Evolutionary conservation across 2,797 vertebrate species (phyloP).

Genomic region (Neopelma chrysocephalum): DNA sequence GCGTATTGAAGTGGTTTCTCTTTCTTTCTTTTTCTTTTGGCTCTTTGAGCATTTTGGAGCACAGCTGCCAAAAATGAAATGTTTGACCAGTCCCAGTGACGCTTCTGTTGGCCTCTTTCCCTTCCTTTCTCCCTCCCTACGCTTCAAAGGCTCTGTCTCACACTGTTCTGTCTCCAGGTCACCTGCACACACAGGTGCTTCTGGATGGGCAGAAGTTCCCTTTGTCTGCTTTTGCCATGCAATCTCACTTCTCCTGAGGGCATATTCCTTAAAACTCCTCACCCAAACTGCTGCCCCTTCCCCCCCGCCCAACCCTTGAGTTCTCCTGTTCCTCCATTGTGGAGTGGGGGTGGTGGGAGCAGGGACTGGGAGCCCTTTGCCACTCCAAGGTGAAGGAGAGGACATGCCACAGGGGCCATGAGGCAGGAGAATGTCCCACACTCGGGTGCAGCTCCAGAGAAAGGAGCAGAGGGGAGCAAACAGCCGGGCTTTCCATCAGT

Average conservation of each 20-base stretch:
- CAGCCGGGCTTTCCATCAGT: fast-evolving
- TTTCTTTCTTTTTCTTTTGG: constrained; percentile 15
- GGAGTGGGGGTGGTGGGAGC: not conserved
- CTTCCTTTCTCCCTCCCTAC: not conserved
- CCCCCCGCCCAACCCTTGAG: not conserved
- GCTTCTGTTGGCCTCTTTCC: constrained; percentile 49
- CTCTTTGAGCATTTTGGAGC: not conserved
- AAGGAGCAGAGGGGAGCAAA: not conserved
- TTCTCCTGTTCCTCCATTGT: not conserved
- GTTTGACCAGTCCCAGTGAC: constrained; percentile 6
- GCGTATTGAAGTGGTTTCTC: constrained; percentile 61
- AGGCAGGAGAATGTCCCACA: not conserved
- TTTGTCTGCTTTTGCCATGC: not conserved
- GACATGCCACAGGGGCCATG: not conserved
- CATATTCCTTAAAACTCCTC: not conserved
- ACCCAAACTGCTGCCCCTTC: fast-evolving
- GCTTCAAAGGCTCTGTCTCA: not conserved
- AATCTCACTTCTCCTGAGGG: not conserved
- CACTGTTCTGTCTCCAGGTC: not conserved
- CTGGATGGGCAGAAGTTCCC: not conserved
- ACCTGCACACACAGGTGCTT: not conserved
- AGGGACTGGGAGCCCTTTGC: not conserved
- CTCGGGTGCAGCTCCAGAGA: not conserved
- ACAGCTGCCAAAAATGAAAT: constrained; percentile 39
- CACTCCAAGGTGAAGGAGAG: not conserved